These are phyloP conservation scores for Muntiacus muntjak DNA, from an alignment of 2,113 vertebrate genomes.

Conservation along the genomic window DNA sequence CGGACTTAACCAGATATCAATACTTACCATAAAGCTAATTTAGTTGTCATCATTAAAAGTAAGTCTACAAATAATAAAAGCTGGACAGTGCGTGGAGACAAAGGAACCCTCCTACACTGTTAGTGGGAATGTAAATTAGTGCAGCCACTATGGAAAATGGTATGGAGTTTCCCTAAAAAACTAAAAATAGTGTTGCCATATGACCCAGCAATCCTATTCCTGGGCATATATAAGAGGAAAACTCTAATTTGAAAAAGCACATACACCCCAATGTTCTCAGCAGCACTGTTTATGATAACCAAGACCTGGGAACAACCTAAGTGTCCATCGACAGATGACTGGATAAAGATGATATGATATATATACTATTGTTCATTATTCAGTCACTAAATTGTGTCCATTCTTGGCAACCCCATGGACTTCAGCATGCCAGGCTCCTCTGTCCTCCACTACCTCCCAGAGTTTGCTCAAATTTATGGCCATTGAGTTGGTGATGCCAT, in stretches of 20 bases:
- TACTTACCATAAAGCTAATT: not conserved
- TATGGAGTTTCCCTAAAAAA: not conserved
- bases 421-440: not conserved
- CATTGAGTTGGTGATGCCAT: not conserved
- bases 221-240: not conserved
- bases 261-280: not conserved
- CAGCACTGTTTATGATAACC: fast-evolving
- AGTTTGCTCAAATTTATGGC: not conserved
- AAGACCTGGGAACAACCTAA: not conserved
- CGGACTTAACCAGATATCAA: not conserved
- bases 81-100: not conserved
- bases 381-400: not conserved
- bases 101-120: not conserved
- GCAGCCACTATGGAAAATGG: not conserved
- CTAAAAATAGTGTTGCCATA: not conserved
- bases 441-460: not conserved
- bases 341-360: not conserved
- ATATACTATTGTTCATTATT: not conserved
- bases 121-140: not conserved
- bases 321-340: not conserved
- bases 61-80: not conserved
- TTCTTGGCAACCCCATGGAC: not conserved
- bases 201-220: not conserved
- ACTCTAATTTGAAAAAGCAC: not conserved
- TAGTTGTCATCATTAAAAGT: not conserved